phyloP scores from a whole-genome alignment of 2,113 vertebrate species.

The Chlamydotis undulata region DNA sequence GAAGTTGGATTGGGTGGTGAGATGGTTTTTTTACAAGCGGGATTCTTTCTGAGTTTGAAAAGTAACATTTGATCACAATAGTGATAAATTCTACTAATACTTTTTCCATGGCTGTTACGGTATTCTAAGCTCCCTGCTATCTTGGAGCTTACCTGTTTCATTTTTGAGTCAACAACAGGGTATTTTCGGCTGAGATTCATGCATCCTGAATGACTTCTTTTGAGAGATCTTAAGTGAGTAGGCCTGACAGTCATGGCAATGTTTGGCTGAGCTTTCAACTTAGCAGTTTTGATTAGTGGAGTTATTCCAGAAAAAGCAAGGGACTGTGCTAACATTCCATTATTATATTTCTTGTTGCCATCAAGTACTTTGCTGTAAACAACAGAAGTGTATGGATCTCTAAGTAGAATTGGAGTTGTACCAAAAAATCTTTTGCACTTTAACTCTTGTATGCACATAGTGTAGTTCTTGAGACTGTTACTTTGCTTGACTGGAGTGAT shows the following conservation, averaged over 20 bases:
- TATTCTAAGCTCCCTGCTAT: not conserved
- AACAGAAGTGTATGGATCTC: not conserved
- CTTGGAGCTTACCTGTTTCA: not conserved
- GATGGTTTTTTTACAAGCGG: not conserved
- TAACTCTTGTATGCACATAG: not conserved
- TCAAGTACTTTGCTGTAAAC: not conserved
- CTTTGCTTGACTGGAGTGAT: not conserved
- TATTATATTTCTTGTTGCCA: not conserved
- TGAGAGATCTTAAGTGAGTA: not conserved
- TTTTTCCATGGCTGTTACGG: not conserved
- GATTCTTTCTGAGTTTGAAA: not conserved
- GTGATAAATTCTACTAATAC: not conserved
- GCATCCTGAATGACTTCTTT: not conserved
- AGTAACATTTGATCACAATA: not conserved
- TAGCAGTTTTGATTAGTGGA: not conserved
- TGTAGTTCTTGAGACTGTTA: not conserved
- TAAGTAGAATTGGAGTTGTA: not conserved
- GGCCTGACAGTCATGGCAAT: fast-evolving
- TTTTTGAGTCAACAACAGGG: not conserved
- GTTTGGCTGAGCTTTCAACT: not conserved
- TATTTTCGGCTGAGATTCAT: not conserved
- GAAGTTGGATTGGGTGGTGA: not conserved
- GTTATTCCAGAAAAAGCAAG: not conserved
- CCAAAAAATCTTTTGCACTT: not conserved
- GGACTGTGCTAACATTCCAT: not conserved